Conservation (phyloP, 2,888 invertebrate genomes). For the Andrena fulva region DNA sequence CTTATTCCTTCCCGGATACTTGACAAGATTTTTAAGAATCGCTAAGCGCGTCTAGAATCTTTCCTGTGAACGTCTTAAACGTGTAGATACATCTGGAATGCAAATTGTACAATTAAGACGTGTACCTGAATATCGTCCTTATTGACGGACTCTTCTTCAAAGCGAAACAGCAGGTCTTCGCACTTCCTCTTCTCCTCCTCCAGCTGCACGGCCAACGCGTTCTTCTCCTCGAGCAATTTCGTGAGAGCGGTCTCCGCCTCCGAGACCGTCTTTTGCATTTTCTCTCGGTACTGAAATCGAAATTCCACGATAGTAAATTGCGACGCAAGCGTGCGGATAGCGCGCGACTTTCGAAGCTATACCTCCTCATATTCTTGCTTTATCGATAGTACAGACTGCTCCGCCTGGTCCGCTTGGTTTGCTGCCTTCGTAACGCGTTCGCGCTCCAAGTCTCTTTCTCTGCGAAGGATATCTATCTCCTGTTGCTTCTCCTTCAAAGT, state of each 20-base stretch:
- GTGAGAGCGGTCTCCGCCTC: constrained; percentile 86
- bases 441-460: constrained; percentile 96
- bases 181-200: constrained; percentile 93
- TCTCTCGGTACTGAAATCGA: constrained; percentile 85
- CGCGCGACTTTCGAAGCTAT: not conserved
- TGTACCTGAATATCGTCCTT: constrained; percentile 95
- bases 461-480: constrained; percentile 96
- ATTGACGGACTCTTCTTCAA: constrained; percentile 96
- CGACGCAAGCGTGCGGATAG: not conserved
- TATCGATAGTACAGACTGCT: constrained; percentile 87
- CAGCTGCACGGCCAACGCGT: constrained; percentile 87
- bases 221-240: constrained; percentile 85
- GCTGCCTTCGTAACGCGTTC: constrained; percentile 94
- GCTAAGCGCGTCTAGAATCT: not conserved
- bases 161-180: constrained; percentile 95
- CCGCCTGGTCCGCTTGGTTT: constrained; percentile 92
- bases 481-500: constrained; percentile 96
- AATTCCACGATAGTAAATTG: constrained; percentile 20
- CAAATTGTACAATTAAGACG: not conserved
- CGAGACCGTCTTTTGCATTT: constrained; percentile 86
- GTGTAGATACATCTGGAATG: constrained; percentile 25
- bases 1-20: not conserved
- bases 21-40: constrained; percentile 6
- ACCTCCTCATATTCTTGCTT: constrained; percentile 90
- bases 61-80: not conserved